A percentile compares a stretch with the other conserved stretches of the same genome.
These are phyloP conservation scores for Simalia tracyae DNA, from an alignment of 2,797 vertebrate species.

Conservation along the genomic window DNA sequence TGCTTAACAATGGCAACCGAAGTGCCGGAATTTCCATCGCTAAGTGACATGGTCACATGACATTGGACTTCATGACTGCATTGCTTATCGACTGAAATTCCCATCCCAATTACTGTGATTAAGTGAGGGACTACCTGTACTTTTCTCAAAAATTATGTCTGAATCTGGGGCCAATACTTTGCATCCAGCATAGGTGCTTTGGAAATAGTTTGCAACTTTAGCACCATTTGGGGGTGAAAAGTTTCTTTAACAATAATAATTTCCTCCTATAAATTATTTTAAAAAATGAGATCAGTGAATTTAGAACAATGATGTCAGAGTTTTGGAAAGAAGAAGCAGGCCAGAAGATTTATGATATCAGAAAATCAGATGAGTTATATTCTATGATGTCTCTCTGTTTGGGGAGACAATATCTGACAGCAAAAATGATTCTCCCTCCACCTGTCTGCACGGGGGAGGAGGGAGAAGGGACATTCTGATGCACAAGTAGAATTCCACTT, in stretches of 20 bases:
- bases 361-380: not conserved
- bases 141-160: not conserved
- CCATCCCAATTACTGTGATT: not conserved
- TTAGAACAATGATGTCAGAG: not conserved
- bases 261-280: not conserved
- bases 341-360: not conserved
- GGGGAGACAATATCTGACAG: not conserved
- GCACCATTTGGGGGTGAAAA: not conserved
- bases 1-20: not conserved
- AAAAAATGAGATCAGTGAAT: not conserved
- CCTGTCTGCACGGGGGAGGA: not conserved
- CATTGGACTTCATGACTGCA: not conserved
- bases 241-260: not conserved
- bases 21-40: not conserved
- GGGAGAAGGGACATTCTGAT: not conserved
- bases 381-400: not conserved
- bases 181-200: not conserved
- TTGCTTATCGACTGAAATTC: not conserved
- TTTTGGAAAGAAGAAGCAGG: not conserved
- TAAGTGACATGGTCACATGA: not conserved
- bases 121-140: not conserved
- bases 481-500: not conserved
- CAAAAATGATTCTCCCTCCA: not conserved
- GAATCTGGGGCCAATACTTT: not conserved
- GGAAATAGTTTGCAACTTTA: not conserved